These are phyloP conservation scores for Zophobas atratus DNA, from an alignment of 1,140 invertebrate species.

Conservation along the genomic window DNA sequence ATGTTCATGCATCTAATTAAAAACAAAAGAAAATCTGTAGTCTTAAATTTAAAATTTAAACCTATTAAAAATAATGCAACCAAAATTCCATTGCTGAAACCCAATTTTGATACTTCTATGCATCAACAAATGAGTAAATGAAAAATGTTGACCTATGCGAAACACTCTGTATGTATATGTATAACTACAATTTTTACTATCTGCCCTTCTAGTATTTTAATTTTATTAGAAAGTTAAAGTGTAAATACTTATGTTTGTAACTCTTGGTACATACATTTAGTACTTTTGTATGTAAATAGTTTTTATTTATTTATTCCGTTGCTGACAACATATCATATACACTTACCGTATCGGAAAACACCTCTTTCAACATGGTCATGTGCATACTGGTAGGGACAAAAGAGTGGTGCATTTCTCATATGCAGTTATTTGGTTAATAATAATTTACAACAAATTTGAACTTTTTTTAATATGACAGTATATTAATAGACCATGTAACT, in stretches of 20 bases:
- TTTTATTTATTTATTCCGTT: slow-evolving; percentile 21
- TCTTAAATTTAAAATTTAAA: no score
- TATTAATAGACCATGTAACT: no score
- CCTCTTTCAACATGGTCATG: neutral
- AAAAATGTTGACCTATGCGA: neutral
- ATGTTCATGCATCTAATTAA: no score
- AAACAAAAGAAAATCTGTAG: no score
- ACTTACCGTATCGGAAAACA: slow-evolving; percentile 18
- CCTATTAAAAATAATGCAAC: no score
- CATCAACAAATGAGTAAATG: neutral
- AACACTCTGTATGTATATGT: neutral
- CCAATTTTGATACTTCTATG: no score
- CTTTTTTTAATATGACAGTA: no score
- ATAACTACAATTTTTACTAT: slow-evolving; percentile 19
- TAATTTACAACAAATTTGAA: no score
- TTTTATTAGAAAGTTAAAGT: slow-evolving; percentile 28
- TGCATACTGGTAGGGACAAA: no score
- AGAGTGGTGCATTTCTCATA: no score
- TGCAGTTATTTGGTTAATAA: no score
- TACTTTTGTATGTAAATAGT: slow-evolving; percentile 29
- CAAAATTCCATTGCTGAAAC: no score
- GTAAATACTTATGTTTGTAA: slow-evolving; percentile 19
- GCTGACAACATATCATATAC: slow-evolving; percentile 34
- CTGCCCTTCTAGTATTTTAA: slow-evolving; percentile 20
- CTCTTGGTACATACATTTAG: slow-evolving; percentile 17